These are phyloP conservation scores for Spicauda simplicius DNA, from an alignment of 2,888 invertebrate genomes.

Conservation along the genomic window DNA sequence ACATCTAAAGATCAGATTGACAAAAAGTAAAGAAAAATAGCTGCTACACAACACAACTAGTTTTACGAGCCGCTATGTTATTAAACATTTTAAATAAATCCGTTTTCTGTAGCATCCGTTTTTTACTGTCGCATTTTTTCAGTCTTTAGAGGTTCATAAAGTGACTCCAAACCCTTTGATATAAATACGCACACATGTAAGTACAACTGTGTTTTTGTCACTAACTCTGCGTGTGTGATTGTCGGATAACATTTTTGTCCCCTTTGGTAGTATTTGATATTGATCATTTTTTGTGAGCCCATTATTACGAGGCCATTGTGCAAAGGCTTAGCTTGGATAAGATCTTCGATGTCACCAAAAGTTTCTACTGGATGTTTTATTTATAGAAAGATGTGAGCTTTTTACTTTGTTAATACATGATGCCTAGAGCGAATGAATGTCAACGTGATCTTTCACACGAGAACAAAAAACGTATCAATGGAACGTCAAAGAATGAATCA, in stretches of 20 bases:
- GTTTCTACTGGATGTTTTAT: conserved; percentile 69
- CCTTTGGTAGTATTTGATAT: conserved; percentile 79
- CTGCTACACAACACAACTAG: conserved; percentile 57
- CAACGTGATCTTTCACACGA: conserved; percentile 30
- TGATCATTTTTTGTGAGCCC: conserved; percentile 79
- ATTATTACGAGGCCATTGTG: conserved; percentile 79
- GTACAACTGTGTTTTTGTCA: conserved; percentile 69
- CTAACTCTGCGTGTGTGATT: conserved; percentile 61
- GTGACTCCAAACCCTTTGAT: conserved; percentile 70
- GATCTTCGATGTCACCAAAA: conserved; percentile 80
- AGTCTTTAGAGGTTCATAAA: conserved; percentile 67
- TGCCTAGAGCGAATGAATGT: conserved; percentile 21
- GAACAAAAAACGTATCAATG: conserved; percentile 13
- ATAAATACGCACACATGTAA: conserved; percentile 62
- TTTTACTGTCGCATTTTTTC: conserved; percentile 69
- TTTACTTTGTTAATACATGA: conserved; percentile 60
- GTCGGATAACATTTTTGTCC: conserved; percentile 74
- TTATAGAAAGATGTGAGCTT: conserved; percentile 73
- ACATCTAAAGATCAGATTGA: conserved; percentile 78
- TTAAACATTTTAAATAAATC: conserved; percentile 81
- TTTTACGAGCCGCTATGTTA: conserved; percentile 79
- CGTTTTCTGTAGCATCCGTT: conserved; percentile 64
- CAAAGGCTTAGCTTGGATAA: conserved; percentile 79
- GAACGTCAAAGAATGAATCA: background rate
- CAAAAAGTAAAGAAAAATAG: conserved; percentile 69